Evolutionary conservation across 37 sponge, comb jelly and placozoan species (phyloP).

Genomic region (Oopsacas minuta): DNA sequence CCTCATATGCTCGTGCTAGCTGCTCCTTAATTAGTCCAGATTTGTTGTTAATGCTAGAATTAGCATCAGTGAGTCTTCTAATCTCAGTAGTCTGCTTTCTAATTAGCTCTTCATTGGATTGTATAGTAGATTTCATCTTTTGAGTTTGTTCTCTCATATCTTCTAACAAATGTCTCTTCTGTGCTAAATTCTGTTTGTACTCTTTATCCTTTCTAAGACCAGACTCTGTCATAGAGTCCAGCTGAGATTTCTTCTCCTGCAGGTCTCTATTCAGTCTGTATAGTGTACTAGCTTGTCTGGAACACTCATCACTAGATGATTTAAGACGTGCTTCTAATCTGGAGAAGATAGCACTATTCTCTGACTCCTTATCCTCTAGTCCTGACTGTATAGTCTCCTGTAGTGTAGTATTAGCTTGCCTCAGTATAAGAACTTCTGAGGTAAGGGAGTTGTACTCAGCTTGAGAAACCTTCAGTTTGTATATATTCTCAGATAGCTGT

Average conservation of each 20-base stretch:
- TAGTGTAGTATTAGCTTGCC: background rate
- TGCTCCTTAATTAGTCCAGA: background rate
- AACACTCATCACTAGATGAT: background rate
- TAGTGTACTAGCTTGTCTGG: background rate
- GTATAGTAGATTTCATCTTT: background rate
- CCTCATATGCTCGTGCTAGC: background rate
- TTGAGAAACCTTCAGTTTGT: background rate
- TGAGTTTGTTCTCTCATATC: background rate
- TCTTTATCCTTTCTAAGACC: background rate
- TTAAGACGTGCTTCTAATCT: background rate
- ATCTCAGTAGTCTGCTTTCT: background rate
- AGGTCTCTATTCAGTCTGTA: background rate
- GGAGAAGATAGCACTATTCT: constrained; percentile 4
- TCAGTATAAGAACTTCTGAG: background rate
- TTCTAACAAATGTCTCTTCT: background rate
- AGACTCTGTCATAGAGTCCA: background rate
- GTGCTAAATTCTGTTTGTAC: background rate
- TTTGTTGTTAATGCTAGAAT: background rate
- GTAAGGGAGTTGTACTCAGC: background rate
- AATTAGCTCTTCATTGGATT: background rate
- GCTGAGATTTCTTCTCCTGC: background rate
- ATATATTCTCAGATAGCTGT: background rate
- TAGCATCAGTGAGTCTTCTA: background rate
- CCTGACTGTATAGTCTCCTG: background rate
- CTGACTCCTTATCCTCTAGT: background rate